phyloP scores from a whole-genome alignment of 2,888 invertebrate genomes.

The Luperina nickerlii region DNA sequence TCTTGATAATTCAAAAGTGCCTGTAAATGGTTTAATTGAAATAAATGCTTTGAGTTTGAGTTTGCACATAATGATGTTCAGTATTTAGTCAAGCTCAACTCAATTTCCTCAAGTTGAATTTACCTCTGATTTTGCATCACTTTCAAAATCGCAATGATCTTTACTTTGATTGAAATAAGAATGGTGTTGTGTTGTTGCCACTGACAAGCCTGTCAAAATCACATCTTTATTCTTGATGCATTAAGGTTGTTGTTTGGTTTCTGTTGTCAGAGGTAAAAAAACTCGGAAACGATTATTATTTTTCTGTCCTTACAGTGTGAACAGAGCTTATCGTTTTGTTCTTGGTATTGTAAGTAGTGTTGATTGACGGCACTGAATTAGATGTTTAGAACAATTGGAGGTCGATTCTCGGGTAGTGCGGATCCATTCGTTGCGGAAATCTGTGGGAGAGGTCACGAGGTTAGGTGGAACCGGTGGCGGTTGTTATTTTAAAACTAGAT shows the following conservation, averaged over 20 bases:
- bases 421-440: conserved; percentile 36
- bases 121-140: background rate
- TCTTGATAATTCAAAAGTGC: no score
- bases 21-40: no score
- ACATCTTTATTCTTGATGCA: no score
- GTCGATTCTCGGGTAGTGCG: conserved; percentile 9
- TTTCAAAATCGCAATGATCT: no score
- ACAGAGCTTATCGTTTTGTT: conserved; percentile 11
- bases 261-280: no score
- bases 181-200: no score
- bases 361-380: conserved; percentile 32
- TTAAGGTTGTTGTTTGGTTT: no score
- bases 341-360: background rate
- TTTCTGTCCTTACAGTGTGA: background rate
- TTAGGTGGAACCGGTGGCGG: conserved; percentile 1
- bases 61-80: background rate
- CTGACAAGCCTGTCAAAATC: no score
- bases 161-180: no score
- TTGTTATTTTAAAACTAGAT: background rate
- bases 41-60: no score
- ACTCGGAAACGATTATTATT: background rate
- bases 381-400: conserved; percentile 31
- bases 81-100: background rate
- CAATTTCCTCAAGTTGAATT: background rate
- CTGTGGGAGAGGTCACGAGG: conserved; percentile 28